Base-by-base conservation (phyloP, 2,797 vertebrate species). In the Chelonia mydas region DNA sequence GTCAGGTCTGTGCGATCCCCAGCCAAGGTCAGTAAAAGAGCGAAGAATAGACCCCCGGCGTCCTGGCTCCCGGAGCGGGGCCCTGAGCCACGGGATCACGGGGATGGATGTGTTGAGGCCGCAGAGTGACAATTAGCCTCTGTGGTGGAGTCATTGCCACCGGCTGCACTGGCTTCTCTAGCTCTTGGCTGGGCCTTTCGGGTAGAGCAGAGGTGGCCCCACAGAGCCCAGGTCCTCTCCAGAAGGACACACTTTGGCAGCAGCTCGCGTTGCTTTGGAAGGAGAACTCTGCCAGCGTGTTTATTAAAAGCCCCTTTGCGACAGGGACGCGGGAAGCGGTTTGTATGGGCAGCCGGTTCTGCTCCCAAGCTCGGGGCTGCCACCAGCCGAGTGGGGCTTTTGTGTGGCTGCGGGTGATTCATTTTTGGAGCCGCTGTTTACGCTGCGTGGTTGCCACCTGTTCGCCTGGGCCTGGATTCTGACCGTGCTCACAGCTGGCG, bases 281-380 rank as follows among this genome's bases (percentile, higher is more conserved):
- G 15, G 65, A 11, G 65, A 72, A 5, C 10, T 1, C n/a, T 2
- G 4, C 65, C n/a, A 19, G n/a, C 17, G 5, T 2, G n/a, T 37
- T 11, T 19, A 3, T 68, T 21, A 37, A 21, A 72, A 8, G 2
- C 17, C 65, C 65, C 9, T 37, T 21, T 11, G 19, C 8, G 3
- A 10, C n/a, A 15, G 57, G 12, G 55, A 12, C 5, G 28, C 5
- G 5, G n/a, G 65, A 68, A 23, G 9, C 19, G 37, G n/a, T 68
- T 11, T 68, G 65, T 9, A 8, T 37, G 23, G 65, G 65, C 19
- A 21, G n/a, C 65, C 19, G 21, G 4, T 19, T 9, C 19, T 23
- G 65, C 10, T 68, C 61, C 7, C 17, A 3, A 4, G 13, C 61
- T n/a, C 1, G n/a, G 33, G 2, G 25, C 25, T 27, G 55, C 55